Percentiles rank a stretch among this genome's conserved stretches.
Evolutionary conservation across 2,888 invertebrate genomes (phyloP).

Genomic region (Mythimna pallens): DNA sequence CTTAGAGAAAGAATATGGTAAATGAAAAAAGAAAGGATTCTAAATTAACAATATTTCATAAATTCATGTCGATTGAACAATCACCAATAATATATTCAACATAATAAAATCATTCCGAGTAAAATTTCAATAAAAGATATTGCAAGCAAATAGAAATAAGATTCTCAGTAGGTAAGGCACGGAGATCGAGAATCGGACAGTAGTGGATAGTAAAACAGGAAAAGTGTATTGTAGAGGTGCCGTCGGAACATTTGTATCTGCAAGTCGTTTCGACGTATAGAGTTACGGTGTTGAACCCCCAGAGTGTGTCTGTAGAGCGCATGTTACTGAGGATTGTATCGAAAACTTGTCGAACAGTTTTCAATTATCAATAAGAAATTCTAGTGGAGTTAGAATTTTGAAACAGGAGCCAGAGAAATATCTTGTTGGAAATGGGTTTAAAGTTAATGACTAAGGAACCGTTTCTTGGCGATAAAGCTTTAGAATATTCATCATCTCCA

Average conservation of each 20-base stretch:
- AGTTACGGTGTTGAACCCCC: constrained; percentile 63
- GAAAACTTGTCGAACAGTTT: constrained; percentile 56
- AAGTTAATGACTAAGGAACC: background rate
- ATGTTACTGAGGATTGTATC: constrained; percentile 56
- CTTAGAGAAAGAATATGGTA: no score
- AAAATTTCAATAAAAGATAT: constrained; percentile 63
- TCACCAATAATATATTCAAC: constrained; percentile 20
- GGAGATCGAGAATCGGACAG: constrained; percentile 64
- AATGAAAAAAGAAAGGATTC: no score
- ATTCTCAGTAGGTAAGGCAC: constrained; percentile 47
- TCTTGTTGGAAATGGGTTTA: background rate
- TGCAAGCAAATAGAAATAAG: constrained; percentile 66
- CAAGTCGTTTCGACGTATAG: constrained; percentile 60
- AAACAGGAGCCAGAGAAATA: background rate
- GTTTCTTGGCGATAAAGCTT: no score
- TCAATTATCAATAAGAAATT: constrained; percentile 57
- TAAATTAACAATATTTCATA: background rate
- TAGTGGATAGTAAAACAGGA: constrained; percentile 64
- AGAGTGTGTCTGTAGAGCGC: constrained; percentile 57
- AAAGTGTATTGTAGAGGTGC: constrained; percentile 66
- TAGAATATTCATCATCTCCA: no score
- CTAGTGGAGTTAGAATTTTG: constrained; percentile 16
- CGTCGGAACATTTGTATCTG: constrained; percentile 63
- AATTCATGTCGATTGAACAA: background rate
- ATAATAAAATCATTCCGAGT: constrained; percentile 31